Evolutionary conservation across 2,113 vertebrate species (phyloP), one percentile per base, ranked within the genome.

Genomic region (Clupea harengus): DNA sequence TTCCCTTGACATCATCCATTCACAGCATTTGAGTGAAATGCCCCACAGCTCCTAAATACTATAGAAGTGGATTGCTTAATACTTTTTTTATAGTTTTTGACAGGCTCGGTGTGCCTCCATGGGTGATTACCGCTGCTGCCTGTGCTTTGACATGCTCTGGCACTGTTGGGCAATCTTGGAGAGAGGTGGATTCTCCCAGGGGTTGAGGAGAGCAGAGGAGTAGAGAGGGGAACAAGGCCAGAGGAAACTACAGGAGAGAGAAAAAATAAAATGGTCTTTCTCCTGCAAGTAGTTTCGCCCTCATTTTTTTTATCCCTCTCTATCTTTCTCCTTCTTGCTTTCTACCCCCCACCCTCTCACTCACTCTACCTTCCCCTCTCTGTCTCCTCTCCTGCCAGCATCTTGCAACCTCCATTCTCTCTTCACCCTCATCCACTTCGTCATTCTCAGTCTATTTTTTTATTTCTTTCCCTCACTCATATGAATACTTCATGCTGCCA

Each of bases 151-250:
- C 86, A 88, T 86, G 72, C 87, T 92, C 86, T 72, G 52, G 84
- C 84, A 81, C 46, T 84, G 83, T 93, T 89, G 89, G 83, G 87
- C 86, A 89, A 92, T 92, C 83, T 87, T 90, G 87, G 84, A 89
- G 64, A 86, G 86, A 54, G 45, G 50, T 45, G 67, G 82, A 85
- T 87, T 89, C 88, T 92, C 88, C 72, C 87, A 90, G 86, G 89
- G 89, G 86, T 67, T 89, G 54, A 90, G 85, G 28, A 32, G n/a
- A 13, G 64, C 10, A 28, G 9, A 28, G n/a, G 25, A 3, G 64
- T 32, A 25, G 9, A 25, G 54, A 20, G 54, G 2, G 7, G 60
- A 25, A 25, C 25, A 28, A 49, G 47, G 47, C 47, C 84, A 84
- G 54, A 28, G 67, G 45, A 86, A 82, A 85, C 54, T 6, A 5